A percentile compares a stretch with the other conserved stretches of the same genome.
Evolutionary conservation across 2,888 invertebrate species (phyloP).

Genomic region (Andrena bucephala): DNA sequence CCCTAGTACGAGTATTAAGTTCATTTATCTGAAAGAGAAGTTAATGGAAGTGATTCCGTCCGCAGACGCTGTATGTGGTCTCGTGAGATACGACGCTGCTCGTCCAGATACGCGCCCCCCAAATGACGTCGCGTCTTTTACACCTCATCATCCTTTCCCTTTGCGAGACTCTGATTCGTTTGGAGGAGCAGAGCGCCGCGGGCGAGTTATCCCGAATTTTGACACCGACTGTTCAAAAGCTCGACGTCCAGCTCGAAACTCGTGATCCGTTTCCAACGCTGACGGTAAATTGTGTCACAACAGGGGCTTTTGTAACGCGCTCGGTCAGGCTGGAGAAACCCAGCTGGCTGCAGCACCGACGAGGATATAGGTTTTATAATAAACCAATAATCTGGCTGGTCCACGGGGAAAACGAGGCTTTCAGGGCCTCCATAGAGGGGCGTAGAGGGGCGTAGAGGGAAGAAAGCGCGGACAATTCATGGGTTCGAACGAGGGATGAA

Average conservation of each 20-base stretch:
- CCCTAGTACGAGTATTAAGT: slow-evolving; percentile 24
- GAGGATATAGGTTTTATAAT: slow-evolving; percentile 73
- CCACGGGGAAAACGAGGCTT: slow-evolving; percentile 63
- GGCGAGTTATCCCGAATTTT: not conserved
- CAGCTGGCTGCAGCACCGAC: slow-evolving; percentile 47
- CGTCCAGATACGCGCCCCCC: not conserved
- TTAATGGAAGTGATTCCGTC: slow-evolving; percentile 28
- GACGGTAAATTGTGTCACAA: slow-evolving; percentile 18
- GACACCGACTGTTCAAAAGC: not conserved
- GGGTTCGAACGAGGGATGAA: slow-evolving; percentile 50
- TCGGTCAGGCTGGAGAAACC: slow-evolving; percentile 37
- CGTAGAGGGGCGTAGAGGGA: slow-evolving; percentile 16
- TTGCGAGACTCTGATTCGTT: slow-evolving; percentile 1
- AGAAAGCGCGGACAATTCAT: slow-evolving; percentile 53
- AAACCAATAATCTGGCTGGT: slow-evolving; percentile 72
- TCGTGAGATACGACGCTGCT: not conserved
- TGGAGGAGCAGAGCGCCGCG: not conserved
- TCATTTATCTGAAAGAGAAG: slow-evolving; percentile 19
- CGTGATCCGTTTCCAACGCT: not conserved
- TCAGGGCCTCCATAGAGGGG: slow-evolving; percentile 40
- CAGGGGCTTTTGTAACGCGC: slow-evolving; percentile 38
- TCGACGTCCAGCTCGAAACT: not conserved
- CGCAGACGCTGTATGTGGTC: slow-evolving; percentile 4
- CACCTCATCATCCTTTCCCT: not conserved
- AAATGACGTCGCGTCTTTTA: slow-evolving; percentile 2